Evolutionary conservation across 2,888 invertebrate genomes (phyloP).

Genomic region (Hanleya hanleyi): DNA sequence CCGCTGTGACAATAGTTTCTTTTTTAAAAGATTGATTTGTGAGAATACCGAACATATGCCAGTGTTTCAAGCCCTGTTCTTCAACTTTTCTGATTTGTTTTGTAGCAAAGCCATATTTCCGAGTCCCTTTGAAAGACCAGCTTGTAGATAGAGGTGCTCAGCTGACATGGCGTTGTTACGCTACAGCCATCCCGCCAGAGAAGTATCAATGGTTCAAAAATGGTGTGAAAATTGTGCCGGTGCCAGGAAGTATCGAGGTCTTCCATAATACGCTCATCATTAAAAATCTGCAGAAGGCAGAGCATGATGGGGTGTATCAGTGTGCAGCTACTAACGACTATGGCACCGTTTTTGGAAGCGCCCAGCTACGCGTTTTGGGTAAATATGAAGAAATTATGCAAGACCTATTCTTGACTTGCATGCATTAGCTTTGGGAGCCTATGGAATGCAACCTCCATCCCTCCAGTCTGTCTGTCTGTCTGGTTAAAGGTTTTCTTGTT

Average conservation of each 20-base stretch:
- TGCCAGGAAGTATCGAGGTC: conserved; percentile 35
- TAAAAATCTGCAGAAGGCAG: conserved; percentile 31
- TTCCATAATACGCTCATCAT: conserved; percentile 53
- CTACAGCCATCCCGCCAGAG: conserved; percentile 37
- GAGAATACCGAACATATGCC: too few species aligned
- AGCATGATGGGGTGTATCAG: conserved; percentile 96
- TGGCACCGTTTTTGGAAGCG: conserved; percentile 89
- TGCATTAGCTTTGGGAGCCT: too few species aligned
- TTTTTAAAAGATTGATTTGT: too few species aligned
- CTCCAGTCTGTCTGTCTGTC: too few species aligned
- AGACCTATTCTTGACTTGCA: too few species aligned
- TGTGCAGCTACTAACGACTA: conserved; percentile 92
- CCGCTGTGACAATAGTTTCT: too few species aligned
- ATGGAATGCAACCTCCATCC: too few species aligned
- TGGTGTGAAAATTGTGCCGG: neutral
- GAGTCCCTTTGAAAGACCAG: conserved; percentile 44
- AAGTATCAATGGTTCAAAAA: conserved; percentile 42
- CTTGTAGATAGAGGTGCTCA: conserved; percentile 39
- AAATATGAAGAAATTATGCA: conserved; percentile 72
- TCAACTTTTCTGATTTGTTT: neutral
- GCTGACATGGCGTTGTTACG: conserved; percentile 44
- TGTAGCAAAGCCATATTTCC: conserved; percentile 48
- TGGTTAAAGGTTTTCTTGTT: too few species aligned
- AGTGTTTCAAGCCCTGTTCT: neutral
- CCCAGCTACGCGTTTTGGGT: conserved; percentile 89